Conservation (phyloP, 2,888 invertebrate genomes). For the Lymantria monacha region DNA sequence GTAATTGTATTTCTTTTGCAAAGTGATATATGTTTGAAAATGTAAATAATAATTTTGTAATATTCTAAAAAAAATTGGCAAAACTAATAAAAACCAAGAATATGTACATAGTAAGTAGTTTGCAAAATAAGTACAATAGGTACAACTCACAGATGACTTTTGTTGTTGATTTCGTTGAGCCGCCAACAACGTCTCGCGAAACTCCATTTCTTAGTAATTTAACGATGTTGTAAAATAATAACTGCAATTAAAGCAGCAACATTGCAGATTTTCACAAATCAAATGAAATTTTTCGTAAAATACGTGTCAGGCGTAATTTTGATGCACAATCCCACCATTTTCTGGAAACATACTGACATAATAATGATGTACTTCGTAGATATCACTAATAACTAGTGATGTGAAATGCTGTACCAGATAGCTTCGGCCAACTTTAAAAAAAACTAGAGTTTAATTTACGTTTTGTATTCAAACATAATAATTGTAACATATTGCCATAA, state of each 20-base stretch:
- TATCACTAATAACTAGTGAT: conserved; percentile 6
- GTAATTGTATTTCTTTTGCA: too few species aligned
- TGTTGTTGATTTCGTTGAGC: conserved; percentile 80
- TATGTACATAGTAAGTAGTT: conserved; percentile 27
- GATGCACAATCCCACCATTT: conserved; percentile 76
- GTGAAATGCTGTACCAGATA: background rate
- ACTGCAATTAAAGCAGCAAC: conserved; percentile 29
- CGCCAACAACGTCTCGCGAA: conserved; percentile 73
- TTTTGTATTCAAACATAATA: too few species aligned
- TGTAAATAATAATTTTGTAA: too few species aligned
- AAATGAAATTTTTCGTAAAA: conserved; percentile 65
- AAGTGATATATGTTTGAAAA: too few species aligned
- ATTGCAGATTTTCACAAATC: conserved; percentile 56
- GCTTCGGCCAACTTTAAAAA: too few species aligned
- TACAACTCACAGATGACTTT: conserved; percentile 74
- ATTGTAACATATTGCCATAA: too few species aligned
- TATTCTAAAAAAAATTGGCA: too few species aligned
- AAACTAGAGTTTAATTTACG: too few species aligned
- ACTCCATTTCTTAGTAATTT: conserved; percentile 61
- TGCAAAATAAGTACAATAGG: conserved; percentile 18
- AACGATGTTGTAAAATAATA: conserved; percentile 15
- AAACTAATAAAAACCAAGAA: conserved; percentile 8
- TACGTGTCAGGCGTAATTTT: conserved; percentile 71
- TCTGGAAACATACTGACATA: conserved; percentile 77
- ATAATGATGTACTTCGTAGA: conserved; percentile 14